A percentile compares a stretch with the other conserved stretches of the same genome.
These are phyloP conservation scores for Murina feae DNA, from an alignment of 2,113 vertebrate species.

Conservation along the genomic window DNA sequence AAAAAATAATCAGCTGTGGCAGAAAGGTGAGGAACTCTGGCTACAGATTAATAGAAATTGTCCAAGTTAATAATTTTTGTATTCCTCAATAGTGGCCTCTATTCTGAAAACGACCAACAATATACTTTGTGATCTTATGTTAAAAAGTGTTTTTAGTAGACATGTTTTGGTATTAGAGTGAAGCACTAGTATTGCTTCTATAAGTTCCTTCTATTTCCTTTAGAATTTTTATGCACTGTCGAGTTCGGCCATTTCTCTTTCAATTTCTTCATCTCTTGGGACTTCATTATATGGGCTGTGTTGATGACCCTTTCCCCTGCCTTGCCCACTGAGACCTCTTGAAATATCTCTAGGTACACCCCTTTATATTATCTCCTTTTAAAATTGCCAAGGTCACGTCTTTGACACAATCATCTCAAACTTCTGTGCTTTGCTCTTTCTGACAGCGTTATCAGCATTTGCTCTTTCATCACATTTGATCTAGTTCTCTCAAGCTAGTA, in stretches of 20 bases:
- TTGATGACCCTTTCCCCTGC: background rate
- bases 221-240: background rate
- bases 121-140: background rate
- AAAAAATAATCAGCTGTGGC: background rate
- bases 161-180: background rate
- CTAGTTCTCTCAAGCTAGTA: constrained; percentile 7
- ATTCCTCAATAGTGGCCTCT: background rate
- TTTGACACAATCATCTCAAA: background rate
- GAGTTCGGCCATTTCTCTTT: constrained; percentile 13
- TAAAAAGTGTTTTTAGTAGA: background rate
- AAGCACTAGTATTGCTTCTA: background rate
- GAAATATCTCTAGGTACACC: background rate
- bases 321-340: background rate
- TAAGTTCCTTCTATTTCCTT: constrained; percentile 10
- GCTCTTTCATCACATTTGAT: constrained; percentile 41
- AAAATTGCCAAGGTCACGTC: constrained; percentile 25
- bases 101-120: background rate
- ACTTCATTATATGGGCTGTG: constrained; percentile 25
- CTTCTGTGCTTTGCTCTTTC: background rate
- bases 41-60: background rate
- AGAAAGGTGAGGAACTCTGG: background rate
- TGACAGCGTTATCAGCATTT: background rate
- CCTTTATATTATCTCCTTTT: constrained; percentile 9
- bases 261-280: constrained; percentile 14
- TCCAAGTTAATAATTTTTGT: background rate